Conservation (phyloP, 2,888 invertebrate genomes). For the Phalera bucephala region DNA sequence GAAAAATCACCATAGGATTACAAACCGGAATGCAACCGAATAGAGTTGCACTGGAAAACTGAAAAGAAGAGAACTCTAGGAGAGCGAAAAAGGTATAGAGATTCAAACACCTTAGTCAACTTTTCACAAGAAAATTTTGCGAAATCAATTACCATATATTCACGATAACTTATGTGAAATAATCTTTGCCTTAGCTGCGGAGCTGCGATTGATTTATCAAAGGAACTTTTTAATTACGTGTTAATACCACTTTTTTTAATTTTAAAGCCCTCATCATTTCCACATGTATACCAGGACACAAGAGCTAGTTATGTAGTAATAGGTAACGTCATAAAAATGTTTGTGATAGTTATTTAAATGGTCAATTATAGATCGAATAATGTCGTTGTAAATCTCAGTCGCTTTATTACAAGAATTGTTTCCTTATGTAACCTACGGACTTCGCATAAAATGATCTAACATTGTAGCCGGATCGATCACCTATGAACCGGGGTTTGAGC, state of each 20-base stretch:
- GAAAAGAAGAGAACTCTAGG: too few species aligned
- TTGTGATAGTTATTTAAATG: slow-evolving; percentile 1
- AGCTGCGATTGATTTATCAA: too few species aligned
- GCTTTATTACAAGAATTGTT: slow-evolving; percentile 9
- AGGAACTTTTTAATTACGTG: too few species aligned
- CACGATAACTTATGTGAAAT: too few species aligned
- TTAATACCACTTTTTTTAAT: neutral
- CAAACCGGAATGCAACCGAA: too few species aligned
- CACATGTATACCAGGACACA: slow-evolving; percentile 1
- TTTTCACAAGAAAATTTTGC: too few species aligned
- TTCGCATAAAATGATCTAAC: slow-evolving; percentile 32
- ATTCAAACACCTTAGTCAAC: too few species aligned
- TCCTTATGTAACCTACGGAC: slow-evolving; percentile 13
- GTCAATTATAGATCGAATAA: slow-evolving; percentile 6
- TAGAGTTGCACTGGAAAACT: too few species aligned
- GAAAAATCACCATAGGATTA: too few species aligned
- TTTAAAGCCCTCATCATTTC: neutral
- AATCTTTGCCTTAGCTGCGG: too few species aligned
- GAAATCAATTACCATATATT: too few species aligned
- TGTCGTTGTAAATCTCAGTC: slow-evolving; percentile 1
- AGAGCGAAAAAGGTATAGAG: too few species aligned
- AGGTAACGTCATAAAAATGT: slow-evolving; percentile 3
- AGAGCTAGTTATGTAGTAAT: slow-evolving; percentile 2
- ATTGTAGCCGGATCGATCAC: slow-evolving; percentile 50
- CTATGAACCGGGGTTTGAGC: slow-evolving; percentile 45